Evolutionary conservation across 2,797 vertebrate genomes (phyloP).

Genomic region (Anas capensis): DNA sequence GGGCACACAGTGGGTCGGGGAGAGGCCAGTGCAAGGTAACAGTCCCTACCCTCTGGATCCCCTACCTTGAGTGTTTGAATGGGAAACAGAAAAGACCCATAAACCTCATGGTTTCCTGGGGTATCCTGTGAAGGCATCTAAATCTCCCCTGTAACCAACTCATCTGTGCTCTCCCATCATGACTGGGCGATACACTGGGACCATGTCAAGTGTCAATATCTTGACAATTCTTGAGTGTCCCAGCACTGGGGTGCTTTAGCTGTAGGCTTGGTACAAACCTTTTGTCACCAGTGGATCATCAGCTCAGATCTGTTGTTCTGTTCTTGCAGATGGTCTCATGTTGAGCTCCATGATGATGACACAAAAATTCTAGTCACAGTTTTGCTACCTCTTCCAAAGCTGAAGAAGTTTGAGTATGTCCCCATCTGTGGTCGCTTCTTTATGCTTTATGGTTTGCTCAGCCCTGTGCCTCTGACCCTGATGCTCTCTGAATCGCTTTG

Average conservation of each 20-base stretch:
- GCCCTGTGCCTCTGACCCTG: background rate
- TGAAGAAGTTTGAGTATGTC: slow-evolving; percentile 85
- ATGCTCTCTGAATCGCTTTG: background rate
- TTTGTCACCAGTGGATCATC: background rate
- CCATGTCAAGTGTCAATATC: background rate
- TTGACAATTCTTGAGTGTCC: background rate
- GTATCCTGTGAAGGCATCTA: background rate
- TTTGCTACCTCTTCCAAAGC: slow-evolving; percentile 76
- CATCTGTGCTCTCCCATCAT: rapidly evolving
- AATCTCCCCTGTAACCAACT: background rate
- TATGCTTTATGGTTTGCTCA: background rate
- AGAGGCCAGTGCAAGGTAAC: background rate
- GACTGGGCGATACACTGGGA: background rate
- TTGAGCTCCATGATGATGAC: slow-evolving; percentile 75
- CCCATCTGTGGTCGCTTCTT: background rate
- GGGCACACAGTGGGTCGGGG: rapidly evolving
- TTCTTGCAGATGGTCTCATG: slow-evolving; percentile 82
- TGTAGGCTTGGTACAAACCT: background rate
- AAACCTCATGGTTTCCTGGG: background rate
- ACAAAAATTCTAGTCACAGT: slow-evolving; percentile 74
- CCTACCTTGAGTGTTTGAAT: background rate
- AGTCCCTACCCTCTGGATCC: background rate
- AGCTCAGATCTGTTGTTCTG: background rate
- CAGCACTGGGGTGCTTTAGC: background rate
- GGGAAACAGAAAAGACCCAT: background rate